These are phyloP conservation scores for Aphidoletes aphidimyza DNA, from an alignment of 2,888 invertebrate genomes.

Conservation along the genomic window DNA sequence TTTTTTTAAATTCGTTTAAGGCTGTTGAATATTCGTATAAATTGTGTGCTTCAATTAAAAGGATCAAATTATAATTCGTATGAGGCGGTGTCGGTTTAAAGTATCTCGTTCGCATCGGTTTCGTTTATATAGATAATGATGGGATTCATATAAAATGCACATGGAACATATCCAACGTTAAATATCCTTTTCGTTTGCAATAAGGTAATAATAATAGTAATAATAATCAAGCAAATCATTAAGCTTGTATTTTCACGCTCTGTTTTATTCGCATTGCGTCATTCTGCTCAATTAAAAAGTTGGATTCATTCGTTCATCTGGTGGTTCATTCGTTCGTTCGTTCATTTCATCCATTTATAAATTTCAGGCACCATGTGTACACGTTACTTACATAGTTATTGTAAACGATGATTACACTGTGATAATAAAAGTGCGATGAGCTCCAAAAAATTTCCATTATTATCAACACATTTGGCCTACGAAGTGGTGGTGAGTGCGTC, in stretches of 20 bases:
- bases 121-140: too few relatives aligned
- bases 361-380: too few relatives aligned
- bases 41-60: conserved; percentile 15
- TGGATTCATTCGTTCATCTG: background rate
- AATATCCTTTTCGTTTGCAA: background rate
- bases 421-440: background rate
- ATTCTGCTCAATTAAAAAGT: background rate
- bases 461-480: background rate
- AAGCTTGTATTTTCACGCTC: too few relatives aligned
- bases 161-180: background rate
- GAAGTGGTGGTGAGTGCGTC: background rate
- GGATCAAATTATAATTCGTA: background rate
- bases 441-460: background rate
- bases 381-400: background rate
- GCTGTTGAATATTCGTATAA: too few relatives aligned
- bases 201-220: too few relatives aligned
- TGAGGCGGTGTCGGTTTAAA: background rate
- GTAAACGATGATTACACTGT: background rate
- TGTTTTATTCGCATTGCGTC: background rate
- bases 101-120: background rate
- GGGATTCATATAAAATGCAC: too few relatives aligned
- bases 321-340: too few relatives aligned
- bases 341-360: too few relatives aligned
- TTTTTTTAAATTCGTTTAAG: too few relatives aligned
- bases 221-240: background rate